phyloP scores from a whole-genome alignment of 2,888 invertebrate genomes.

The Perizoma affinitatum region DNA sequence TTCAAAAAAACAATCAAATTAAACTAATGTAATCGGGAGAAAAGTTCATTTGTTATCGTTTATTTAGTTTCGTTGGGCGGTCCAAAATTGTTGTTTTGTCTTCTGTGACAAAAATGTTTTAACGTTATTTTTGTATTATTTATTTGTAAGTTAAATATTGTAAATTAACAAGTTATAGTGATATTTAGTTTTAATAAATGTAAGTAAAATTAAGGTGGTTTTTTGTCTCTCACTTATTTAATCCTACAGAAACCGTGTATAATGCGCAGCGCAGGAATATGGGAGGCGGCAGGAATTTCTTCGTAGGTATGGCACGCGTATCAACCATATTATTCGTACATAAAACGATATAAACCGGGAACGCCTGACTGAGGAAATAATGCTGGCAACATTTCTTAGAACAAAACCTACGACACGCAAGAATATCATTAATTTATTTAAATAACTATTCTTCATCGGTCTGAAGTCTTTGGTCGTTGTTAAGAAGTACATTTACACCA shows the following conservation, averaged over 20 bases:
- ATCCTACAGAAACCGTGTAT: too few relatives aligned
- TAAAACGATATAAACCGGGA: conserved; percentile 3
- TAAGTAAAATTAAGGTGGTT: conserved; percentile 18
- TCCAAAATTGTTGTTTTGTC: conserved; percentile 74
- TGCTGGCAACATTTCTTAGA: conserved; percentile 28
- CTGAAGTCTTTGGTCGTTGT: neutral
- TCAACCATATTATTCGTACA: conserved; percentile 6
- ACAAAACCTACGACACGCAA: conserved; percentile 22
- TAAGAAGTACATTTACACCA: too few relatives aligned
- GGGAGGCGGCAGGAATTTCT: neutral
- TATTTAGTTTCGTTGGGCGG: conserved; percentile 60
- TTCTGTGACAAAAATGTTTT: conserved; percentile 63
- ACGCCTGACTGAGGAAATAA: conserved; percentile 28
- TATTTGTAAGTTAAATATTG: conserved; percentile 80
- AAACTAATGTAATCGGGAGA: conserved; percentile 17
- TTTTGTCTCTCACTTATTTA: conserved; percentile 3
- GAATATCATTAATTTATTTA: conserved; percentile 17
- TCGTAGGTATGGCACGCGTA: conserved; percentile 2
- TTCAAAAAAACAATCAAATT: conserved; percentile 25
- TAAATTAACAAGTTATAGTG: conserved; percentile 81
- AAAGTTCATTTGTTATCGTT: conserved; percentile 51
- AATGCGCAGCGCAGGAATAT: too few relatives aligned
- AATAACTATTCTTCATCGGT: conserved; percentile 6
- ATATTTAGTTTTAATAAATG: conserved; percentile 55
- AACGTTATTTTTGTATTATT: conserved; percentile 82